phyloP scores from a whole-genome alignment of 1,140 invertebrate genomes.

The Manduca sexta region DNA sequence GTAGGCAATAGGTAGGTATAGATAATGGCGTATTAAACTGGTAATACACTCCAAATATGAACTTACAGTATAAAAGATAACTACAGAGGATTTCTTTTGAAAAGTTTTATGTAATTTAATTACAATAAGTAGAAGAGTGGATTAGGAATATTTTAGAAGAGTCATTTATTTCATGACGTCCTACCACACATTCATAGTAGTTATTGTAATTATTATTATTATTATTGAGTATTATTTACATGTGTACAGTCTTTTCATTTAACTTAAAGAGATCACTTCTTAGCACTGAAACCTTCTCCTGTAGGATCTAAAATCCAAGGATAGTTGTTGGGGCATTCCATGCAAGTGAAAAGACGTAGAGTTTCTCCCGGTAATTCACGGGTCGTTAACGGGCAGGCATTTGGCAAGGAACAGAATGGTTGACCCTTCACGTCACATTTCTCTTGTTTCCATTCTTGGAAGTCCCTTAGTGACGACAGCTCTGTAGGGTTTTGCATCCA shows the following conservation, averaged over 20 bases:
- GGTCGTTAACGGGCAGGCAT: conserved; percentile 91
- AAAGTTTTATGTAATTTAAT: conserved; percentile 3
- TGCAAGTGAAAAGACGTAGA: conserved; percentile 93
- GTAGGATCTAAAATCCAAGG: conserved; percentile 96
- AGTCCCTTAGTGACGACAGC: conserved; percentile 88
- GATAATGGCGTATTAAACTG: neutral
- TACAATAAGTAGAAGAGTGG: conserved; percentile 3
- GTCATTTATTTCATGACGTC: neutral
- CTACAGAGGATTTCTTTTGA: neutral
- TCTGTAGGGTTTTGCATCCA: conserved; percentile 98
- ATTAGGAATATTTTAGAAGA: conserved; percentile 2
- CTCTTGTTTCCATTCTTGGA: conserved; percentile 94
- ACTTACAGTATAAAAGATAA: neutral
- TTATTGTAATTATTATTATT: conserved; percentile 57
- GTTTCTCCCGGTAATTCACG: conserved; percentile 94
- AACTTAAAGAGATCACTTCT: conserved; percentile 76
- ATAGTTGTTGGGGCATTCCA: conserved; percentile 96
- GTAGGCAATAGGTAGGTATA: conserved; percentile 25
- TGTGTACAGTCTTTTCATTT: conserved; percentile 69
- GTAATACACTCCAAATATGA: neutral
- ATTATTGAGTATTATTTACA: conserved; percentile 74
- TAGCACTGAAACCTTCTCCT: conserved; percentile 92
- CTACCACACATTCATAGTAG: conserved; percentile 5
- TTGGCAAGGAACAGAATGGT: conserved; percentile 92
- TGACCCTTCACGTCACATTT: conserved; percentile 96